Base-by-base conservation (phyloP, 2,888 invertebrate genomes). In the Melikaiella ostensackeni region DNA sequence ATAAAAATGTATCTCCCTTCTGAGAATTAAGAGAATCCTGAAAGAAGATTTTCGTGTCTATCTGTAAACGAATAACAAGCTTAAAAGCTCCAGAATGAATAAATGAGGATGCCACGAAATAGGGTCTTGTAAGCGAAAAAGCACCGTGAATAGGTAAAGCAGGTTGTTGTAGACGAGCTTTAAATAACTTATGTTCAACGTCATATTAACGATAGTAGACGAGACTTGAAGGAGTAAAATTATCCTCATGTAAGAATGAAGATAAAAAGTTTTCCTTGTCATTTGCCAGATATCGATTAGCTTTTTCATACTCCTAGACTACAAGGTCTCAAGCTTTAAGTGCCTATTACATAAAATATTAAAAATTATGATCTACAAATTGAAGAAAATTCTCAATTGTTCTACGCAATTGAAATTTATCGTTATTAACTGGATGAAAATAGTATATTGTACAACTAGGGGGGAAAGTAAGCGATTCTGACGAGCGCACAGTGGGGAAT, bases 71-170 rank as follows among this genome's bases (percentile, higher is more conserved):
- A 84, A 86, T 83, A 84, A 84, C 80, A 79, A 75, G 78, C 70
- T 77, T 82, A 82, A 84, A 81, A 86, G 82, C 82, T 83, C 84
- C 75, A 80, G 75, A 77, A 79, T 84, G 85, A 85, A 85, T 86
- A 86, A 85, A 83, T 85, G 79, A 86, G 83, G 79, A 80, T 73
- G 82, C 77, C 76, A 64, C 79, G 76, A 81, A 9, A 57, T 35
- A n/a, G 46, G 21, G 30, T 35, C 73, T 79, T 74, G 50, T 63
- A 30, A 8, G 27, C 74, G 57, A 79, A 79, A 78, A 79, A 76
- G 63, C 55, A 46, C 33, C 62, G 66, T 55, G 73, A 77, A 61
- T 75, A 75, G 59, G 42, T 80, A 76, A 57, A 57, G 57, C 57
- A 24, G 13, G 57, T 57, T 57, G 24, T 24, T 24, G 1, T n/a